Base-by-base conservation (phyloP, 2,888 invertebrate species). In the Zygothrica quintamaculata region DNA sequence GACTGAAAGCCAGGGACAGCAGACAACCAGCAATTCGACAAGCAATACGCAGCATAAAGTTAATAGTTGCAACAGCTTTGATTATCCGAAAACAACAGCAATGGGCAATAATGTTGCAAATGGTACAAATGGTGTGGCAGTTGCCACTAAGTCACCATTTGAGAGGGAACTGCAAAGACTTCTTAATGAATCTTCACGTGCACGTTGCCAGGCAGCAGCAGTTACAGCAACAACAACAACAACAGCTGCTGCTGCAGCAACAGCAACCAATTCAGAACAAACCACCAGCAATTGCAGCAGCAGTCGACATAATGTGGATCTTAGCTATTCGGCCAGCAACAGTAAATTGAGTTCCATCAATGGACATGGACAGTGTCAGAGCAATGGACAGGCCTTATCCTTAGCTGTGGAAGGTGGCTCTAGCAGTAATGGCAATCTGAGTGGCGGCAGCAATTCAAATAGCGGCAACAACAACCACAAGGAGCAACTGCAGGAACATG, bases 151-250 rank as follows among this genome's bases (percentile, higher is more conserved):
- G 68, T 94, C 93, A 51, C 95, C 95, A 15, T 96, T 96, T 88
- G 96, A 96, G 91, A 93, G 95, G 85, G 95, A 96, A 90, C 94
- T 96, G 77, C 95, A 95, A 90, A 94, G 95, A 90, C 92, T 96
- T 77, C 92, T 95, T 70, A 95, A 95, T 81, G 95, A 95, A 75
- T 91, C 91, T 3, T 87, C 90, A 33, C 74, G 89, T 34, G 84
- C 88, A 5, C 89, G 90, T 37, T 84, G 88, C 26, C 62, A 88
- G 56, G 74, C 77, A 40, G 77, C 65, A 50, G 74, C 58, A 52
- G 65, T 64, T 65, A 56, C 74, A 1, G 59, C 65, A 50, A 75
- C 58, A 52, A 65, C 65, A 65, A 56, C 74, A 1, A 60, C 79
- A 1, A 73, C 84, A 15, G 67, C 74, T 3, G 73, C 80, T 1